Percentiles rank a stretch among this genome's conserved stretches.
Conservation (phyloP, 2,888 invertebrate species). For the Digitonthophagus gazella region DNA sequence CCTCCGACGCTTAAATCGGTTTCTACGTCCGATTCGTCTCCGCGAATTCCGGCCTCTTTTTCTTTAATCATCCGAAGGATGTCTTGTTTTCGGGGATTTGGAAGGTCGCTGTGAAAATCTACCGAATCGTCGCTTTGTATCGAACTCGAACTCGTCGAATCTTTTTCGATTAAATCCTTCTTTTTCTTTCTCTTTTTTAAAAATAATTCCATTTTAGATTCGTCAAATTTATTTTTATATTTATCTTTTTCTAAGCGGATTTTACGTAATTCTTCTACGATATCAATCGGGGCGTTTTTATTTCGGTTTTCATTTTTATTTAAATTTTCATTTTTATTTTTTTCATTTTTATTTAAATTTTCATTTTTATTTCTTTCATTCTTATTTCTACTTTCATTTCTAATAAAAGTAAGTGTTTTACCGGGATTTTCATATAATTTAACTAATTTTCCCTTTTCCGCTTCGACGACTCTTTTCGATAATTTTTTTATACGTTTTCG, state of each 20-base stretch:
- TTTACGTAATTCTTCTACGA: background rate
- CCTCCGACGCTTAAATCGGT: background rate
- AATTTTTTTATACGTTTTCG: constrained; percentile 3
- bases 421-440: constrained; percentile 1
- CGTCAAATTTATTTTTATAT: no score
- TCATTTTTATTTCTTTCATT: background rate
- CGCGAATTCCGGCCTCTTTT: background rate
- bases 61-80: background rate
- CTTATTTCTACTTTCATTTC: background rate
- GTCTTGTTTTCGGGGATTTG: background rate
- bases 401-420: background rate
- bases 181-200: background rate
- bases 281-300: background rate
- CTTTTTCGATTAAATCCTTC: constrained; percentile 7
- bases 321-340: background rate
- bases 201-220: background rate
- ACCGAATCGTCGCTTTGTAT: constrained; percentile 3
- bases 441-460: background rate
- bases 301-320: background rate
- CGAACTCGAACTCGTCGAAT: constrained; percentile 15
- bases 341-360: background rate
- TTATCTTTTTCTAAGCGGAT: background rate
- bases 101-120: no score
- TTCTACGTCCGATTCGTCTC: constrained; percentile 22
- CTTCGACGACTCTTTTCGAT: background rate